Base-by-base conservation (phyloP, 2,888 invertebrate species). In the Danaus chrysippus region DNA sequence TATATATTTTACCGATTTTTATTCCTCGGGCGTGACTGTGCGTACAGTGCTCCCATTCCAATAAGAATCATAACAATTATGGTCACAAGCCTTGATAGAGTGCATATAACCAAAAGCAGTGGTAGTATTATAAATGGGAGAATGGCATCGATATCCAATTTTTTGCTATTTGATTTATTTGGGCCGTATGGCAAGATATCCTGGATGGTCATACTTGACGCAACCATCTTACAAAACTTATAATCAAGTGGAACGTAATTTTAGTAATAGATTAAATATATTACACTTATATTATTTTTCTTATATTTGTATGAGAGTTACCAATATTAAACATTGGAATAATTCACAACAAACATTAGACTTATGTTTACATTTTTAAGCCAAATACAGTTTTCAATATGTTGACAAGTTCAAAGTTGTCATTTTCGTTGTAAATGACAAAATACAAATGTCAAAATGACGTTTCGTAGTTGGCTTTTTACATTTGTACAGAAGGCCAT, bases 81-180 rank as follows among this genome's bases (percentile, higher is more conserved):
- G 8, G 91, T 90, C 1, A 86, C 66, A 9, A 76, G 71, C n/a
- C 73, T 74, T 10, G 89, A 90, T 69, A 86, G 73, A 1, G 87
- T 82, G n/a, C 84, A 81, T 60, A 84, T 71, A 46, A 84, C 46
- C 34, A 91, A 69, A 67, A 89, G 71, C 58, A 83, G 65, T 59
- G 91, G 91, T 62, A 91, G 71, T 57, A 91, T 80, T 59, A 90
- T 66, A 68, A 87, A 90, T 10, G 91, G 91, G 63, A 89, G 73
- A 64, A 88, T 57, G 42, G 82, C 74, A 75, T 88, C 91, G 63
- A 73, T 71, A 59, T 87, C 84, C 60, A 86, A 64, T 82, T 84
- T 89, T 71, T 84, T 89, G 58, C 71, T 73, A 64, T 68, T 74
- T 1, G 76, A 66, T 72, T 76, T 85, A 71, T 71, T 82, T 10